Evolutionary conservation across 1,140 invertebrate genomes (phyloP).

Genomic region (Drosophila malerkotliana): DNA sequence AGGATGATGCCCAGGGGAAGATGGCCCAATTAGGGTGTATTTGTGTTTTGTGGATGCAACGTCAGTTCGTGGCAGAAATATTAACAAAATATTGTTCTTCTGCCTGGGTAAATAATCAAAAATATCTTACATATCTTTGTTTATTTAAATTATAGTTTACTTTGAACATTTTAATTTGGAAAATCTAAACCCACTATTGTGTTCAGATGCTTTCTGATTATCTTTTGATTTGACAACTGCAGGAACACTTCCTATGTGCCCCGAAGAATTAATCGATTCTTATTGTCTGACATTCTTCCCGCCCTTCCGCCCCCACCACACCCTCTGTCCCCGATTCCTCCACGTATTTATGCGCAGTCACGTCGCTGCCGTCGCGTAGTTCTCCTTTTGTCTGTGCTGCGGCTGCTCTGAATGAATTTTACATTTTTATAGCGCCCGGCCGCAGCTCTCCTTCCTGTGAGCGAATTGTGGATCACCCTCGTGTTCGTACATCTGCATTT

Average conservation of each 20-base stretch:
- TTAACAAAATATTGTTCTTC: too few relatives aligned
- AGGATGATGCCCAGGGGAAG: constrained; percentile 14
- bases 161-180: too few relatives aligned
- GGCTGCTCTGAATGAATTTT: constrained; percentile 70
- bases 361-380: constrained; percentile 63
- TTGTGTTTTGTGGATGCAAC: constrained; percentile 1
- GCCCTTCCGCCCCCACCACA: not conserved
- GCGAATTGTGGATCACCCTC: constrained; percentile 35
- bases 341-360: constrained; percentile 78
- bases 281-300: constrained; percentile 11
- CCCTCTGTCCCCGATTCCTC: constrained; percentile 31
- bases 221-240: not conserved
- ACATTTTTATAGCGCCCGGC: constrained; percentile 71
- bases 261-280: constrained; percentile 20
- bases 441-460: constrained; percentile 21
- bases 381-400: constrained; percentile 23
- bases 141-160: too few relatives aligned
- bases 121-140: too few relatives aligned
- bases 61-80: not conserved
- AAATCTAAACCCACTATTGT: too few relatives aligned
- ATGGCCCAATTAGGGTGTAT: not conserved
- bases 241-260: not conserved
- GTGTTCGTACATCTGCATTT: constrained; percentile 44
- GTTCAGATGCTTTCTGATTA: not conserved
- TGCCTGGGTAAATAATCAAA: too few relatives aligned